Evolutionary conservation across 2,113 vertebrate genomes (phyloP), one percentile per base, ranked within the genome.

Genomic region (Rhea pennata): DNA sequence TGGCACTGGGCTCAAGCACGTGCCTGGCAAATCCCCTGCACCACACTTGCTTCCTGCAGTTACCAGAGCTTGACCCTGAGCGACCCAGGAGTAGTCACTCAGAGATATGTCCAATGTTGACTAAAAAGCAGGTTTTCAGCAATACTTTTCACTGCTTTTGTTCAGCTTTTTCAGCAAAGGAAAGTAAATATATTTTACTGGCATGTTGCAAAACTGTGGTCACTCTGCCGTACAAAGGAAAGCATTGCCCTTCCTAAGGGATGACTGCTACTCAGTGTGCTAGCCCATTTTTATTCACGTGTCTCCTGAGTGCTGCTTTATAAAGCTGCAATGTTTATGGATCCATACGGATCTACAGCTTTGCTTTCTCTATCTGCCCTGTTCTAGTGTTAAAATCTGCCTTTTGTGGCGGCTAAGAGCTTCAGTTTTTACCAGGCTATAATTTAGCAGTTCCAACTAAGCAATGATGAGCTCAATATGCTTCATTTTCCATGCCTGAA

Each of bases 171-270:
- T 93, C 85, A 64, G 7, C 29, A 20, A 20, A 10, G 77, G 27
- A 36, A 72, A 78, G 85, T 72, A 84, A 86, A 92, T 65, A 87
- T 33, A 62, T 87, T 88, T 95, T 92, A 92, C 15, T 71, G 88
- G 33, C 77, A 36, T 50, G 56, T 19, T 82, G 75, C 39, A 82
- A 80, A 91, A 36, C 42, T 1, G 5, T 50, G 86, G 82, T 82
- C 70, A 15, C 33, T 83, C 5, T 58, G 54, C 53, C 0, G 0
- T 46, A 82, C 59, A 77, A 65, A 92, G 29, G 82, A 69, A 87
- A 79, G 74, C 3, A 2, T 62, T 21, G 5, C 44, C 12, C 66
- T 76, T 76, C 69, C 58, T 64, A 53, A 87, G 62, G 53, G 56
- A 70, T 61, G 79, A 78, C 65, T 72, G 65, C 76, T 81, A 36